These are phyloP conservation scores for Suncus etruscus DNA, from an alignment of 2,113 vertebrate genomes.

Conservation along the genomic window DNA sequence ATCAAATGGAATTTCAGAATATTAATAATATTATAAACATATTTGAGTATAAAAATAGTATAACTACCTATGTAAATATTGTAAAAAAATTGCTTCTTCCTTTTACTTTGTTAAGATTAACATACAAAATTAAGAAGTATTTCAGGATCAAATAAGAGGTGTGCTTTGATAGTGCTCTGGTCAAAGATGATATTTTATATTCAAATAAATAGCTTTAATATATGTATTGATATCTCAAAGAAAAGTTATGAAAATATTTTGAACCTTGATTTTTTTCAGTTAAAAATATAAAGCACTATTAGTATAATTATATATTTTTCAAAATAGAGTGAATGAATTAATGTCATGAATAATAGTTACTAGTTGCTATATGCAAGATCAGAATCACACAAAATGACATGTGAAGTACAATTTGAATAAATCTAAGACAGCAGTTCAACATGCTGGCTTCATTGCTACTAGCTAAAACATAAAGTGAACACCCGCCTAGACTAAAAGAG, in stretches of 20 bases:
- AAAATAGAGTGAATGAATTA: constrained; percentile 24
- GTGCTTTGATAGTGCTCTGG: background rate
- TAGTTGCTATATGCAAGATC: constrained; percentile 11
- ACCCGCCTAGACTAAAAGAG: background rate
- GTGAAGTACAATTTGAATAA: background rate
- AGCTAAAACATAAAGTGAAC: background rate
- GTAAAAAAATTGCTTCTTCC: background rate
- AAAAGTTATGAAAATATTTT: constrained; percentile 33
- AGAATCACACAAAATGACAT: background rate
- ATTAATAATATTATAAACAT: background rate
- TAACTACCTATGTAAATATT: background rate
- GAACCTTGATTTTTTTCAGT: constrained; percentile 12
- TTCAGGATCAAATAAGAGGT: background rate
- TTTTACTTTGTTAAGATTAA: background rate
- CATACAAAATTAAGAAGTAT: background rate
- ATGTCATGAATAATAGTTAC: constrained; percentile 6
- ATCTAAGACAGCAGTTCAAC: background rate
- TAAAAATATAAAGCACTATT: background rate
- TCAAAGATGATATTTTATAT: constrained; percentile 18
- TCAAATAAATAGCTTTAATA: background rate
- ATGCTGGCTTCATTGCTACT: background rate
- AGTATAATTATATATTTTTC: constrained; percentile 1
- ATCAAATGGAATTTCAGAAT: background rate
- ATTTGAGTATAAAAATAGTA: background rate
- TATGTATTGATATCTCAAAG: background rate